These are phyloP conservation scores for Bibio marci DNA, from an alignment of 2,888 invertebrate genomes.

Conservation along the genomic window DNA sequence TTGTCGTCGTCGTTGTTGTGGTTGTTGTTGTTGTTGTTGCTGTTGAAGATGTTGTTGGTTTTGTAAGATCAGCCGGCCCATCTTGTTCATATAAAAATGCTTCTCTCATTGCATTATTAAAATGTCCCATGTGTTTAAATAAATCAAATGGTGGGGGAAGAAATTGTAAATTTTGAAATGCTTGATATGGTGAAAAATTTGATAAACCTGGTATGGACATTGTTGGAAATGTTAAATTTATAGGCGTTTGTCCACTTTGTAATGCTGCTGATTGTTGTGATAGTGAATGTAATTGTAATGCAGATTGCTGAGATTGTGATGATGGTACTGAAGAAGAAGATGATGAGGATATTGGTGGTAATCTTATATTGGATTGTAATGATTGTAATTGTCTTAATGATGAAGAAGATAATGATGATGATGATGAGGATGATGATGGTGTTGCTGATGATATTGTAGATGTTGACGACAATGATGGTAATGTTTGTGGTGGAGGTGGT, in stretches of 20 bases:
- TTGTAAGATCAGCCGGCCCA: slow-evolving; percentile 25
- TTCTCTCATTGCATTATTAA: slow-evolving; percentile 18
- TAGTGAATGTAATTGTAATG: too few species aligned
- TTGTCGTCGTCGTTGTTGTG: too few species aligned
- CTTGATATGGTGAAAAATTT: slow-evolving; percentile 11
- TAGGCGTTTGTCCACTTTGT: too few species aligned
- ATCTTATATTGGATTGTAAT: too few species aligned
- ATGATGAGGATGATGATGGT: slow-evolving; percentile 25
- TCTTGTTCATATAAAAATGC: slow-evolving; percentile 15
- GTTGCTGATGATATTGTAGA: slow-evolving; percentile 36
- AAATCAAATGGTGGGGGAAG: slow-evolving; percentile 27
- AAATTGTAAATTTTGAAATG: slow-evolving; percentile 11
- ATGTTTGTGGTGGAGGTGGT: too few species aligned
- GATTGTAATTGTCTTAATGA: too few species aligned
- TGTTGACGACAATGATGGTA: slow-evolving; percentile 23
- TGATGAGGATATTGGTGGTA: too few species aligned
- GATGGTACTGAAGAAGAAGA: too few species aligned
- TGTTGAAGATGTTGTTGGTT: slow-evolving; percentile 12
- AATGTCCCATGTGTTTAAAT: slow-evolving; percentile 21
- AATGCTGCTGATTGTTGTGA: too few species aligned
- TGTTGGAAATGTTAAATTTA: slow-evolving; percentile 28
- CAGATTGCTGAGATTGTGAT: too few species aligned
- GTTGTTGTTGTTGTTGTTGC: slow-evolving; percentile 11
- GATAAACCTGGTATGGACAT: slow-evolving; percentile 18
- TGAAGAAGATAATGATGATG: slow-evolving; percentile 16